Evolutionary conservation across 2,113 vertebrate genomes (phyloP).

Genomic region (Sinocyclocheilus anophthalmus): DNA sequence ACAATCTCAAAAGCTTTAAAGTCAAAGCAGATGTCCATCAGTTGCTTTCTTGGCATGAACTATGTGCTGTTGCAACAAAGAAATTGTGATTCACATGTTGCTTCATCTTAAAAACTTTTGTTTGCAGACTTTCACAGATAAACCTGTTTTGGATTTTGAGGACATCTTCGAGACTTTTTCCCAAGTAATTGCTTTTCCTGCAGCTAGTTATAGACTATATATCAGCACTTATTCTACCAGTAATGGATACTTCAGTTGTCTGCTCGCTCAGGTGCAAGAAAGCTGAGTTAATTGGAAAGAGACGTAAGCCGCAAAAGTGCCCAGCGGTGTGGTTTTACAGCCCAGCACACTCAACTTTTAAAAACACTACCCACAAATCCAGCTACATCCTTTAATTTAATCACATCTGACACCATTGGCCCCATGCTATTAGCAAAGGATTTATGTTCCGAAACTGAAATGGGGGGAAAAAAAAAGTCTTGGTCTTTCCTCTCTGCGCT

Average conservation of each 20-base stretch:
- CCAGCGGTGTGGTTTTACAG: neutral
- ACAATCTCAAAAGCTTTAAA: neutral
- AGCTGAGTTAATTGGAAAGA: conserved; percentile 36
- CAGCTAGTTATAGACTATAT: conserved; percentile 16
- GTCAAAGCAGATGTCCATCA: neutral
- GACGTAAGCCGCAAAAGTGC: conserved; percentile 20
- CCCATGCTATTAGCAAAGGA: conserved; percentile 2
- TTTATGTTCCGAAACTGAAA: neutral
- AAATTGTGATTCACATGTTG: conserved; percentile 6
- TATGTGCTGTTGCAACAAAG: neutral
- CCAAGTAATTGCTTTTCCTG: conserved; percentile 39
- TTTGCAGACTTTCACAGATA: conserved; percentile 20
- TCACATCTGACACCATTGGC: neutral
- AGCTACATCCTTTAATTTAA: conserved; percentile 16
- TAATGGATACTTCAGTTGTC: conserved; percentile 45
- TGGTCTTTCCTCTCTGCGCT: neutral
- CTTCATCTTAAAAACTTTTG: neutral
- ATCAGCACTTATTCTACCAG: conserved; percentile 15
- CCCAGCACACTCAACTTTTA: neutral
- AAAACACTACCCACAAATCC: conserved; percentile 2
- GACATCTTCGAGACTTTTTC: conserved; percentile 8
- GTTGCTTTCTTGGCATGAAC: neutral
- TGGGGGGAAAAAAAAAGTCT: neutral
- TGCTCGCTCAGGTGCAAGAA: conserved; percentile 10
- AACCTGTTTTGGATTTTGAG: conserved; percentile 41